These are phyloP conservation scores for Anas capensis DNA, from an alignment of 2,797 vertebrate genomes.

Conservation along the genomic window DNA sequence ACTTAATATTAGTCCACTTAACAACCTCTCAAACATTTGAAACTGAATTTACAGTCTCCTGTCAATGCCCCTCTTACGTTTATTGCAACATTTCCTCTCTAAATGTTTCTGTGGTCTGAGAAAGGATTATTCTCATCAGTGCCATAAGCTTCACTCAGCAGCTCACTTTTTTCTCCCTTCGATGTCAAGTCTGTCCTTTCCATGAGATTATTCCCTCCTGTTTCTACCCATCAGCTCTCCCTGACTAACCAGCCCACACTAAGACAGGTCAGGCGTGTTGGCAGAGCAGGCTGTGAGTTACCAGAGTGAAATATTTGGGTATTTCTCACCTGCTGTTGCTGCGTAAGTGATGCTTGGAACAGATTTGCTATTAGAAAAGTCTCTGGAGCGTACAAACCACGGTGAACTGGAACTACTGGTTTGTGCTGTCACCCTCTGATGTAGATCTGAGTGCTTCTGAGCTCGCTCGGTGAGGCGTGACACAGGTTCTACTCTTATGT, in stretches of 20 bases:
- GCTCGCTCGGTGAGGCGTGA: constrained; percentile 1
- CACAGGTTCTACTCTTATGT: not conserved
- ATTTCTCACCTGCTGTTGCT: not conserved
- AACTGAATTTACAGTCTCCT: constrained; percentile 52
- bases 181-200: not conserved
- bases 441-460: constrained; percentile 22
- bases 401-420: not conserved
- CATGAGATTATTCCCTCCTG: not conserved
- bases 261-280: not conserved
- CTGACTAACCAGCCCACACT: accelerated
- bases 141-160: not conserved
- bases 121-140: constrained; percentile 16
- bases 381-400: not conserved
- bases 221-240: not conserved
- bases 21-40: constrained; percentile 45
- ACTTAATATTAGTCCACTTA: constrained; percentile 52
- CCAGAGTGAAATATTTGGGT: not conserved
- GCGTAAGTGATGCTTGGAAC: not conserved
- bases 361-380: constrained; percentile 14
- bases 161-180: not conserved
- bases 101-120: constrained; percentile 44
- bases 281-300: not conserved
- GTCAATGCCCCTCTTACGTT: constrained; percentile 17
- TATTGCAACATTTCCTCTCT: constrained; percentile 48
- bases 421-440: not conserved